Conservation (phyloP, 2,113 vertebrate genomes). For the Macheiramphus alcinus region DNA sequence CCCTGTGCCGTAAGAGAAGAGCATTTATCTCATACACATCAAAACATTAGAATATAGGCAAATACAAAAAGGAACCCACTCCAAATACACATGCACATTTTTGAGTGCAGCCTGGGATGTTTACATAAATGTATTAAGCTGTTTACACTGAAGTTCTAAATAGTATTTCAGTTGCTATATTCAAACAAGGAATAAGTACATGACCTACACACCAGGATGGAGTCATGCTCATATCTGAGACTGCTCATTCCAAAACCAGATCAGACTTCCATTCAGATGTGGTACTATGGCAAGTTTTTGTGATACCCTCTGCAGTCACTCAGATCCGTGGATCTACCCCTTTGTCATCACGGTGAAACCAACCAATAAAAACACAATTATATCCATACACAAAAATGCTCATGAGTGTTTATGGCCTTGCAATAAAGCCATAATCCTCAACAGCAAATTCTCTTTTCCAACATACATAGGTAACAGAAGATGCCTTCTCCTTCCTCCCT, state of each 20-base stretch:
- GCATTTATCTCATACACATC: not conserved
- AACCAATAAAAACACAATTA: not conserved
- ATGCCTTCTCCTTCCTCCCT: not conserved
- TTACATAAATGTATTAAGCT: not conserved
- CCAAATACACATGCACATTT: not conserved
- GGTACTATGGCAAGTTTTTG: not conserved
- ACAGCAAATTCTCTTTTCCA: not conserved
- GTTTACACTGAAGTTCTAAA: not conserved
- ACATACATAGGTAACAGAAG: not conserved
- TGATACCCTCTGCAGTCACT: not conserved
- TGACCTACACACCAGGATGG: not conserved
- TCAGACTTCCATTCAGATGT: not conserved
- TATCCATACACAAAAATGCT: not conserved
- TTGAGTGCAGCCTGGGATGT: not conserved
- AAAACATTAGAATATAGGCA: not conserved
- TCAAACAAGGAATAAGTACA: not conserved
- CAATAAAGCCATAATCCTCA: not conserved
- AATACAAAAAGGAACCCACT: not conserved
- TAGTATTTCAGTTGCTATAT: not conserved
- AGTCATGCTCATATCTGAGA: not conserved
- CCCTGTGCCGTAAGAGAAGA: rapidly evolving
- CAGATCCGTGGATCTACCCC: not conserved
- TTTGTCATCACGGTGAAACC: not conserved
- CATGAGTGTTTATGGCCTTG: not conserved
- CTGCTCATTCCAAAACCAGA: not conserved